Conservation (phyloP, 2,888 invertebrate genomes). For the Odontomyia ornata region DNA sequence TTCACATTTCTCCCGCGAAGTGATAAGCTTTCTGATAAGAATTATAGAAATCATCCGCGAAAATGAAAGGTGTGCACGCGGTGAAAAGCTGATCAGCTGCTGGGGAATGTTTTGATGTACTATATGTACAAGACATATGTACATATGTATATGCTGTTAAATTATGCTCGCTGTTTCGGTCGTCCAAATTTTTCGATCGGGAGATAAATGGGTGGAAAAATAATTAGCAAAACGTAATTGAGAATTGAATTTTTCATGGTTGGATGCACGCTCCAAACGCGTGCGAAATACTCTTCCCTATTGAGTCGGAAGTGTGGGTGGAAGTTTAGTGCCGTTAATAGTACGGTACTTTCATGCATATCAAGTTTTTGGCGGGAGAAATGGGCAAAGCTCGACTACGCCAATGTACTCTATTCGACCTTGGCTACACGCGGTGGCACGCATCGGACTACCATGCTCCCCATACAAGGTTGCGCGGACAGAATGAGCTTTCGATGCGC, state of each 20-base stretch:
- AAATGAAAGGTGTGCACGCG: constrained; percentile 24
- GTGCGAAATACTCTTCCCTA: background rate
- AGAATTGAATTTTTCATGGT: no score
- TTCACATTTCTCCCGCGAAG: no score
- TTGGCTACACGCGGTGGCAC: background rate
- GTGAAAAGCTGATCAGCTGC: constrained; percentile 33
- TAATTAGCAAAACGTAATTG: no score
- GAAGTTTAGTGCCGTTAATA: background rate
- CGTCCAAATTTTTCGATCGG: no score
- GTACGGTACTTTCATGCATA: constrained; percentile 3
- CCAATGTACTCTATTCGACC: constrained; percentile 37
- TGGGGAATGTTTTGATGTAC: no score
- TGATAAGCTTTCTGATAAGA: constrained; percentile 19
- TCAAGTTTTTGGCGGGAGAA: constrained; percentile 15
- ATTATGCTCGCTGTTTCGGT: no score
- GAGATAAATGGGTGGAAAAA: no score
- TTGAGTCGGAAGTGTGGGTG: background rate
- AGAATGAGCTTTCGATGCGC: background rate
- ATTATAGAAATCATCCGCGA: background rate
- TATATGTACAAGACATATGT: no score
- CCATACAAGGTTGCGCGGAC: no score
- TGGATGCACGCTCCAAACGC: constrained; percentile 15
- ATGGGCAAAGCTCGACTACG: background rate
- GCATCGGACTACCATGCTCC: background rate
- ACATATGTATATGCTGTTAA: no score